Evolutionary conservation across 2,113 vertebrate species (phyloP).

Genomic region (Calyptommatus sinebrachiatus): DNA sequence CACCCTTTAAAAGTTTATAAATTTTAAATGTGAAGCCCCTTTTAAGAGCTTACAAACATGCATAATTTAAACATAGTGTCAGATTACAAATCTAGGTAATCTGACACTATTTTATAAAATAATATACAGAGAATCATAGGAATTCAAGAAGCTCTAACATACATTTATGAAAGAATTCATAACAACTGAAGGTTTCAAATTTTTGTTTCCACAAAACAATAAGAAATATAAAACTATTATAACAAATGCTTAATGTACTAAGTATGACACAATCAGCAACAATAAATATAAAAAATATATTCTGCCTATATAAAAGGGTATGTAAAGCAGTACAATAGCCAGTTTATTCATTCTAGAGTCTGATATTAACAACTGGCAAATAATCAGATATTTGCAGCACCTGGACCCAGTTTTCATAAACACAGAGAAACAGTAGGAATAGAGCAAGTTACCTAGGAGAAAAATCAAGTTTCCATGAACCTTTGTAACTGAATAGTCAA

Average conservation of each 20-base stretch:
- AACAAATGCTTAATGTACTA: neutral
- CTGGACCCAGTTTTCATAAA: neutral
- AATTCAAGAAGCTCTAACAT: neutral
- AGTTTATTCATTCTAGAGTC: neutral
- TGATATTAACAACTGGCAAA: neutral
- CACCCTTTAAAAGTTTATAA: constrained; percentile 5
- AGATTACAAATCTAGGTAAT: neutral
- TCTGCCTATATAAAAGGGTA: neutral
- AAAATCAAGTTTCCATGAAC: neutral
- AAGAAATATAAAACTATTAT: neutral
- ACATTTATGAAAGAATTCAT: neutral
- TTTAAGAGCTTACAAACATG: neutral
- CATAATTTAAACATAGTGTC: neutral
- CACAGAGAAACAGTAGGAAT: neutral
- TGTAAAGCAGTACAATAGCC: neutral
- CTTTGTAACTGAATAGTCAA: neutral
- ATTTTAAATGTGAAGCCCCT: constrained; percentile 10
- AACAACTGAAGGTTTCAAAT: neutral
- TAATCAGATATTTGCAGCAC: neutral
- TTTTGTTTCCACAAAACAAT: neutral
- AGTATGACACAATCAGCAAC: neutral
- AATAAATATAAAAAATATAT: neutral
- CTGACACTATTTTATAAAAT: neutral
- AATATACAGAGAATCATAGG: neutral
- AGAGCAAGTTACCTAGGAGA: constrained; percentile 11